Percentiles rank a stretch among this genome's conserved stretches.
These are phyloP conservation scores for Caenorhabditis becei DNA, from an alignment of 2,888 invertebrate genomes.

Conservation along the genomic window DNA sequence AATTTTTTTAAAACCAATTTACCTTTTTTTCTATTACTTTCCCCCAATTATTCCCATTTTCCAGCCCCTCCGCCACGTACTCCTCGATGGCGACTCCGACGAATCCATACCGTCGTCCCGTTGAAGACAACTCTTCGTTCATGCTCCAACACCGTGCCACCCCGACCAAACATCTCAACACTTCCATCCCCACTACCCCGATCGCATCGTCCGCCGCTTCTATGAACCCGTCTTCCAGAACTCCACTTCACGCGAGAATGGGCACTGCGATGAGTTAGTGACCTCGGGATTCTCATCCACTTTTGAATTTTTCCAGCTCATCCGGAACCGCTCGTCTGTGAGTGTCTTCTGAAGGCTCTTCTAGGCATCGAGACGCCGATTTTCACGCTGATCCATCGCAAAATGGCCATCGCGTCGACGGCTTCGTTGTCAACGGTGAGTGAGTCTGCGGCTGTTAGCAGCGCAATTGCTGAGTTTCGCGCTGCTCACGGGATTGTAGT, in stretches of 20 bases:
- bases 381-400: constrained; percentile 30
- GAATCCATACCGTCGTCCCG: background rate
- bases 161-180: background rate
- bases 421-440: constrained; percentile 47
- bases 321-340: constrained; percentile 40
- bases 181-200: background rate
- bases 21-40: too few species aligned
- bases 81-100: background rate
- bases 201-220: background rate
- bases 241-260: constrained; percentile 49
- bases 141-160: background rate
- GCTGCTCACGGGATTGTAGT: background rate
- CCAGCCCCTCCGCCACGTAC: background rate
- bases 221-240: background rate
- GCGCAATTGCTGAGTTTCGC: too few species aligned
- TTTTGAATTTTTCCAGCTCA: constrained; percentile 56
- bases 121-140: too few species aligned
- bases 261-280: constrained; percentile 54
- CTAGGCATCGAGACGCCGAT: constrained; percentile 56
- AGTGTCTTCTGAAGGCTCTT: constrained; percentile 43
- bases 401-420: constrained; percentile 53
- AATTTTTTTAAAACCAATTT: too few species aligned
- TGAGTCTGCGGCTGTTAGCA: background rate
- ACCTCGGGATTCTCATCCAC: too few species aligned
- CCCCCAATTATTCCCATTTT: background rate